These are phyloP conservation scores for Toxotes chatareus DNA, from an alignment of 2,113 vertebrate genomes.

Conservation along the genomic window DNA sequence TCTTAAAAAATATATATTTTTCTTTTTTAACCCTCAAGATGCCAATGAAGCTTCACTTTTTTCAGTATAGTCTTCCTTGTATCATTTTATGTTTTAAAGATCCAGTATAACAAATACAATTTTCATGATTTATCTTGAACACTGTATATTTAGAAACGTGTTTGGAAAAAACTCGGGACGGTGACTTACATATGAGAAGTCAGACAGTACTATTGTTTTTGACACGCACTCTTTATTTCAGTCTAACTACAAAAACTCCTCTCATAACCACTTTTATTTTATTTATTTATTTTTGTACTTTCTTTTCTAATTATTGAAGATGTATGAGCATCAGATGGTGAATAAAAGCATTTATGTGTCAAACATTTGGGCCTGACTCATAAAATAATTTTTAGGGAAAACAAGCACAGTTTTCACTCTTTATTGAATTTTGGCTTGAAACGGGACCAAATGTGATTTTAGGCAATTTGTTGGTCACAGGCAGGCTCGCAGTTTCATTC, in stretches of 20 bases:
- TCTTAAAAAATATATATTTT: background rate
- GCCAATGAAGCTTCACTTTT: background rate
- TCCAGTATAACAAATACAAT: background rate
- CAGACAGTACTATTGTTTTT: background rate
- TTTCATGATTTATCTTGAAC: background rate
- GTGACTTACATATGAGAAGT: slow-evolving; percentile 5
- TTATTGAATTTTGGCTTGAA: background rate
- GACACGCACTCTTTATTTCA: slow-evolving; percentile 7
- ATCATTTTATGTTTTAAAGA: background rate
- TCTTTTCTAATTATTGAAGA: background rate
- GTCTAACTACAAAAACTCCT: background rate
- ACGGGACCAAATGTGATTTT: background rate
- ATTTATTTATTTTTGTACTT: slow-evolving; percentile 50
- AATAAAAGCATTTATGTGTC: slow-evolving; percentile 26
- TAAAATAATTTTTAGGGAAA: background rate
- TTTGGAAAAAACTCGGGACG: background rate
- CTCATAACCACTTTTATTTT: background rate
- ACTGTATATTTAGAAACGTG: background rate
- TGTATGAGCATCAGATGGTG: background rate
- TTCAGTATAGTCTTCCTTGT: background rate
- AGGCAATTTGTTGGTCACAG: background rate
- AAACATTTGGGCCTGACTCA: background rate
- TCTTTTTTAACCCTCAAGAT: background rate
- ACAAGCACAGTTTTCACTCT: too few relatives aligned
- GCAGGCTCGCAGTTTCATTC: background rate